Conservation (phyloP, 2,113 vertebrate genomes). For the Cephalophus harveyi region DNA sequence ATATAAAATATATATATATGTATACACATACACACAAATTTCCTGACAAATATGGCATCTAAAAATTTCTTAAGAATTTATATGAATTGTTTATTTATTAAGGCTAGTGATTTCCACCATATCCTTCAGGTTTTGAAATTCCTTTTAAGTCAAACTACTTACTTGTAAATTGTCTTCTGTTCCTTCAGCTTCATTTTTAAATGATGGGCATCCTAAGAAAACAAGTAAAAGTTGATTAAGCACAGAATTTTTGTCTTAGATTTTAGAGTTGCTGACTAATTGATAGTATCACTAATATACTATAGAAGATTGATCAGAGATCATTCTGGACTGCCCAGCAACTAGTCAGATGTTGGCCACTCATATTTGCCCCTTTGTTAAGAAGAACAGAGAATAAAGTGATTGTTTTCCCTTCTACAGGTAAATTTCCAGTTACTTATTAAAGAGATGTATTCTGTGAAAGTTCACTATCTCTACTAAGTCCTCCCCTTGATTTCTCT, state of each 20-base stretch:
- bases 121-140: background rate
- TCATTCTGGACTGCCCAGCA: background rate
- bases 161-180: constrained; percentile 90
- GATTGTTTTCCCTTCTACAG: background rate
- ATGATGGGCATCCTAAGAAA: constrained; percentile 84
- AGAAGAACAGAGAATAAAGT: background rate
- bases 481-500: background rate
- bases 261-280: background rate
- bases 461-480: background rate
- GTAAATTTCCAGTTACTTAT: background rate
- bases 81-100: background rate
- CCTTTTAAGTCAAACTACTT: constrained; percentile 74
- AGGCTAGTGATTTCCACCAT: background rate
- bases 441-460: background rate
- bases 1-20: background rate
- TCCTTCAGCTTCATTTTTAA: constrained; percentile 86
- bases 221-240: constrained; percentile 21
- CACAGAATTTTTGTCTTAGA: background rate
- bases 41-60: background rate
- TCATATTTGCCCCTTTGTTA: background rate
- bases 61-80: background rate
- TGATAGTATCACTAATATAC: background rate
- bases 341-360: background rate
- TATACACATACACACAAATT: background rate
- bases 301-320: background rate